Base-by-base conservation (phyloP, 2,113 vertebrate genomes). In the Falco punctatus region DNA sequence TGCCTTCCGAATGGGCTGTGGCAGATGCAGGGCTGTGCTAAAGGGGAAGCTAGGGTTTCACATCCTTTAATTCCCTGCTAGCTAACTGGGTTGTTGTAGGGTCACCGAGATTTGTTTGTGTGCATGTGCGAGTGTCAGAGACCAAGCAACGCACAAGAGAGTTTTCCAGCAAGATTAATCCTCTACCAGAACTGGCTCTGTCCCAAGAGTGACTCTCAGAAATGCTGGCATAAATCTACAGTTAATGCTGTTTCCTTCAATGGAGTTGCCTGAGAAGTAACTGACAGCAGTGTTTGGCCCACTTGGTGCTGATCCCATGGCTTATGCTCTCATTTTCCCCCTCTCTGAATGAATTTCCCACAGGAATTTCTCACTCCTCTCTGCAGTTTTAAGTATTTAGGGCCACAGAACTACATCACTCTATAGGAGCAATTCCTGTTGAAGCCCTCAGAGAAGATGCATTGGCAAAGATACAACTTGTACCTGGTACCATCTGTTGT, bases 21-120 rank as follows among this genome's bases (percentile, higher is more conserved):
- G 95, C 95, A 95, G 96, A 96, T 96, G 95, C 86, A 80, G 73
- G 87, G 92, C 92, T 88, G 88, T n/a, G 74, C 89, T 87, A 84
- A 54, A 85, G 58, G 88, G 83, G 66, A 66, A 94, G 95, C 91
- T 95, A 91, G 55, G 55, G 85, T 97, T 97, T 97, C 96, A 97
- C 26, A 17, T 35, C 86, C 81, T 78, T 67, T 77, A 35, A 83
- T 88, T 96, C 93, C 84, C 82, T 58, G 67, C 54, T 61, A 92
- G 94, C 88, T 95, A 87, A 89, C 92, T 87, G 97, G 81, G 51
- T 48, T 94, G 87, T 81, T 1, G 0, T 84, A 64, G 78, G 86
- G 70, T 97, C 96, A 91, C 84, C 0, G 3, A 75, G 78, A 38
- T 95, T 44, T 87, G 91, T 86, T 84, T 94, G 86, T 78, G 70